A percentile compares a stretch with the other conserved stretches of the same genome.
Evolutionary conservation across 2,888 invertebrate species (phyloP).

Genomic region (Lochmaea capreae): DNA sequence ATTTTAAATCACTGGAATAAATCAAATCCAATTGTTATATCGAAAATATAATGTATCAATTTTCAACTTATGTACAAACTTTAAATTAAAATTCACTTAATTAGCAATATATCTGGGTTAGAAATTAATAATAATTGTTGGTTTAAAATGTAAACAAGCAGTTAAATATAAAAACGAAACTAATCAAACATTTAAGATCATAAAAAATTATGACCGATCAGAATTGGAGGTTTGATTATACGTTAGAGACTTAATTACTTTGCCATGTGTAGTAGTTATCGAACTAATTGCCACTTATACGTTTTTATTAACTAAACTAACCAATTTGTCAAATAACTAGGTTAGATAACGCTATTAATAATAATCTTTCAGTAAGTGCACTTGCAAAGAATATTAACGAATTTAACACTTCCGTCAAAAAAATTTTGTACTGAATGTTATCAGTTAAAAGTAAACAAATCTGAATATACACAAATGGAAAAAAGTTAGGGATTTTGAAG

Average conservation of each 20-base stretch:
- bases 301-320: conserved; percentile 5
- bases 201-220: conserved; percentile 1
- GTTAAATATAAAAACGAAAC: background rate
- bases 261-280: background rate
- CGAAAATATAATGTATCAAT: background rate
- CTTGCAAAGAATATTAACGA: too few species aligned
- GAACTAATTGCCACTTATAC: background rate
- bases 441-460: too few species aligned
- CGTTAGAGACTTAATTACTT: background rate
- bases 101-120: background rate
- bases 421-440: too few species aligned
- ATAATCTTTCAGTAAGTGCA: background rate
- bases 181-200: background rate
- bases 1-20: too few species aligned
- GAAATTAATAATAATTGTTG: conserved; percentile 1
- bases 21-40: background rate
- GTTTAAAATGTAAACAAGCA: conserved; percentile 1
- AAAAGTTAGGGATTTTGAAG: too few species aligned
- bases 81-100: background rate
- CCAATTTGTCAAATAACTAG: background rate
- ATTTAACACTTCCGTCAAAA: too few species aligned
- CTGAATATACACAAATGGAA: too few species aligned
- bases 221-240: conserved; percentile 4
- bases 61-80: background rate
- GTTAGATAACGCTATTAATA: conserved; percentile 7